Conservation (phyloP, 2,888 invertebrate genomes). For the Andrena haemorrhoa region DNA sequence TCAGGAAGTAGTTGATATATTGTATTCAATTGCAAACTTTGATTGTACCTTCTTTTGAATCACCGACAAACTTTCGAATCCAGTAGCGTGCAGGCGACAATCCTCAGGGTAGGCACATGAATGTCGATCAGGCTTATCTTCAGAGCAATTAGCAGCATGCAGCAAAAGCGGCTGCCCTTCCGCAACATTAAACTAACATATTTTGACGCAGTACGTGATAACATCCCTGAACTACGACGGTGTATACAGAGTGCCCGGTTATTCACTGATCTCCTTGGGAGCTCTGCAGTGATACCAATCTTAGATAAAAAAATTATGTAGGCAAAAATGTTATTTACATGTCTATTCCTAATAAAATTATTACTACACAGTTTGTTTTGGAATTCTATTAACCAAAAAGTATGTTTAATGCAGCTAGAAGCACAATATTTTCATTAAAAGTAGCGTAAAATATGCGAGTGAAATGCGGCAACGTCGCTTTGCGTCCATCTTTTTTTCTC, state of each 20-base stretch:
- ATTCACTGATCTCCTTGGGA: too few species aligned
- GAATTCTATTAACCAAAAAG: too few species aligned
- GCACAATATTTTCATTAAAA: too few species aligned
- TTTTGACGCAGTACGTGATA: background rate
- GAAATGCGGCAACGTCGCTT: too few species aligned
- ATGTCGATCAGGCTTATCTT: conserved; percentile 24
- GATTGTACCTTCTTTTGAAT: background rate
- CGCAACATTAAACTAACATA: conserved; percentile 20
- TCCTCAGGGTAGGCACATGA: background rate
- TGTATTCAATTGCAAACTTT: background rate
- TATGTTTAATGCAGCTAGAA: too few species aligned
- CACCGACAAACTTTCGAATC: conserved; percentile 10
- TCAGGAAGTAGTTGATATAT: background rate
- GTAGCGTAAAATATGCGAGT: too few species aligned
- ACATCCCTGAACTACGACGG: background rate
- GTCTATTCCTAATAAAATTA: too few species aligned
- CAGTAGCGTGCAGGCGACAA: background rate
- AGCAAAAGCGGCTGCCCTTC: conserved; percentile 26
- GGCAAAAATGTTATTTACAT: too few species aligned
- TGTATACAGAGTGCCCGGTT: background rate
- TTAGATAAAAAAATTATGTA: too few species aligned
- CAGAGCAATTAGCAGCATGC: conserved; percentile 34
- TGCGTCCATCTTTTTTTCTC: too few species aligned
- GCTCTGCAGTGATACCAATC: too few species aligned
- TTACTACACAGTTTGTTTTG: too few species aligned